Conservation (phyloP, 2,113 vertebrate species). For the Catagonus wagneri region DNA sequence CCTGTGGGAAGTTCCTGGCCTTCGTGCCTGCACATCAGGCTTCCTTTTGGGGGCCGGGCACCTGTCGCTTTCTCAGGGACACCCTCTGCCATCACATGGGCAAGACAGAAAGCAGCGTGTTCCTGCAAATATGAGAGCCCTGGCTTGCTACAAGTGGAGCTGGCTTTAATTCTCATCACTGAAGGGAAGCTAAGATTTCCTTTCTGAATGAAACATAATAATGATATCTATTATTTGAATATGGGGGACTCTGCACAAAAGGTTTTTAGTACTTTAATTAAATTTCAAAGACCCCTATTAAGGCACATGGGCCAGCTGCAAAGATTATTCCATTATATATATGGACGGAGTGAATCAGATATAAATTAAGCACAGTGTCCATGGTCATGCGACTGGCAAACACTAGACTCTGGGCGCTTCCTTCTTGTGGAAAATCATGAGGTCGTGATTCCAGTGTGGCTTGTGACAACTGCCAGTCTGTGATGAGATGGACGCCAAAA, state of each 20-base stretch:
- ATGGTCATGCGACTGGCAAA: not conserved
- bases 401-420: not conserved
- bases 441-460: not conserved
- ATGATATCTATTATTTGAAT: not conserved
- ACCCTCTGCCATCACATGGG: not conserved
- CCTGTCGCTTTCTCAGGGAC: not conserved
- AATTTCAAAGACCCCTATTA: not conserved
- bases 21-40: not conserved
- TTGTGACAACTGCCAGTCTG: not conserved
- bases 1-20: not conserved
- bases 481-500: fast-evolving
- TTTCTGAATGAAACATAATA: not conserved
- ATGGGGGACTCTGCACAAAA: not conserved
- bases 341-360: not conserved
- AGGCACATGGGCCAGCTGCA: not conserved
- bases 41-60: fast-evolving
- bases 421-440: not conserved
- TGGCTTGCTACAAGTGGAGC: not conserved
- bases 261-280: not conserved
- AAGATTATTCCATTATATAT: not conserved
- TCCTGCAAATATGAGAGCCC: not conserved
- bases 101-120: not conserved
- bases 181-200: not conserved
- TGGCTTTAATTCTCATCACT: not conserved
- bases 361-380: not conserved